Evolutionary conservation across 2,888 invertebrate genomes (phyloP).

Genomic region (Corbicula japonica): DNA sequence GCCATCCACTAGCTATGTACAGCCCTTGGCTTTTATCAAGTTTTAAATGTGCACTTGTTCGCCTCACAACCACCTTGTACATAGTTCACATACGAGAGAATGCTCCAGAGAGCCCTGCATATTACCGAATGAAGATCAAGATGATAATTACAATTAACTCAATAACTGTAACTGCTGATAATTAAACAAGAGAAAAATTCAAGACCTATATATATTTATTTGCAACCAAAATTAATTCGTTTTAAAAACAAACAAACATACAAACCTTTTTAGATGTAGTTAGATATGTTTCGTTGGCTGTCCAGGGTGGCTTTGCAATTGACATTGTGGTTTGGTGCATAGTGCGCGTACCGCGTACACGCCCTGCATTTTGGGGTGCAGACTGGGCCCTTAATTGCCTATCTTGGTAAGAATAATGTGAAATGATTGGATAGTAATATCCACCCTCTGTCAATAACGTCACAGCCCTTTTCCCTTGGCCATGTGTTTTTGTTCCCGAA

Average conservation of each 20-base stretch:
- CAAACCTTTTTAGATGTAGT: slow-evolving; percentile 80
- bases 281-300: slow-evolving; percentile 69
- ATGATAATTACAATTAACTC: no score
- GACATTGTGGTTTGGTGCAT: slow-evolving; percentile 81
- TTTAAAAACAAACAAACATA: background rate
- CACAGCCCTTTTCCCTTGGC: slow-evolving; percentile 78
- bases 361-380: slow-evolving; percentile 68
- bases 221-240: no score
- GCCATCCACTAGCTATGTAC: no score
- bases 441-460: slow-evolving; percentile 79
- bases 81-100: no score
- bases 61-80: no score
- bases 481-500: slow-evolving; percentile 44
- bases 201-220: no score
- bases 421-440: slow-evolving; percentile 77
- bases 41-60: no score
- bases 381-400: slow-evolving; percentile 66
- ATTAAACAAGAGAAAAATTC: no score
- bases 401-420: slow-evolving; percentile 73
- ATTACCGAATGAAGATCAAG: no score
- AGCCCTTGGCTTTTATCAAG: no score
- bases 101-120: no score
- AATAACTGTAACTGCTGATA: no score
- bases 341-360: slow-evolving; percentile 74
- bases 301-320: slow-evolving; percentile 78